Base-by-base conservation (phyloP, 2,888 invertebrate genomes). In the Amphipoea oculea region DNA sequence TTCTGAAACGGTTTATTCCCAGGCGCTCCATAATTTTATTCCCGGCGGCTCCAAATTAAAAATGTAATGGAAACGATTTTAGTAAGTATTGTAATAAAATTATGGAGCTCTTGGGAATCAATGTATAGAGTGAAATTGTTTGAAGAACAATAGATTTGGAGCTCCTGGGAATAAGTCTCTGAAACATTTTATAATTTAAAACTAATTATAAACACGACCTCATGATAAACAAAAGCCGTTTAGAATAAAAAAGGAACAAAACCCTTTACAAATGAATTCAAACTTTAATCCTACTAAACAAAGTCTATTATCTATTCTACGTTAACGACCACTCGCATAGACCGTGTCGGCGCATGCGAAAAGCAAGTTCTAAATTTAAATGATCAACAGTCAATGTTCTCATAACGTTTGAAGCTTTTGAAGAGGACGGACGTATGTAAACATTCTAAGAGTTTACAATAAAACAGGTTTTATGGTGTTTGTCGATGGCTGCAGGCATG, bases 311-410 rank as follows among this genome's bases (percentile, higher is more conserved):
- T 42, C n/a, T 54, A 70, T 75, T 75, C 23, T 1, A 36, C 5
- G 17, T 23, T 2, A 42, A 45, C 29, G 11, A 76, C n/a, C 65
- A 85, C 70, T 81, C 71, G 60, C 68, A 70, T 70, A 77, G 20
- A 67, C 62, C 42, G 74, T 73, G 82, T 11, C 48, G 3, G 71
- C 88, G 86, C 85, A 83, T 73, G 70, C 81, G 85, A 82, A 89
- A 85, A 78, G 73, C 73, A 69, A 79, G 78, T 88, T 88, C 89
- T 86, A 89, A 89, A 88, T 88, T 88, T 89, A 88, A 89, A 89
- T 83, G 69, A 79, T 85, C 68, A 76, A 83, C 82, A 87, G 88
- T 87, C 89, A 86, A 88, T 57, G 83, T 75, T 81, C 88, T 73
- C 85, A 88, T 88, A 79, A 84, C 67, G 79, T 65, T 76, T 45